Base-by-base conservation (phyloP, 2,797 vertebrate species). In the Varecia variegata region DNA sequence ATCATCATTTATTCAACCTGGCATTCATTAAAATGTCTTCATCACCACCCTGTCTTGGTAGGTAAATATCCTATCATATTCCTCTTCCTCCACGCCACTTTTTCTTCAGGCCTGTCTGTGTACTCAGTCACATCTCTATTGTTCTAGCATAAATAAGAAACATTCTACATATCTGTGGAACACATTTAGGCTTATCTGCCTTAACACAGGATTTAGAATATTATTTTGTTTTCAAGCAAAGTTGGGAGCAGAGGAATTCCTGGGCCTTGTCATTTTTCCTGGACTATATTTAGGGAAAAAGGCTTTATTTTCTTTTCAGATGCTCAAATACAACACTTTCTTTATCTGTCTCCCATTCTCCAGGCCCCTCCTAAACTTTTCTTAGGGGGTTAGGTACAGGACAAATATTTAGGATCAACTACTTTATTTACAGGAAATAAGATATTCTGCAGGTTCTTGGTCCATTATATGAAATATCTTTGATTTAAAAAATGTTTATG, bases 41-140 rank as follows among this genome's bases (percentile, higher is more conserved):
- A 6, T 40, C 50, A 80, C 7, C 18, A 54, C 0, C 2, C 21
- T 50, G 17, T 40, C 35, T 74, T 71, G 1, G 0, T 14, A n/a
- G 56, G 50, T 68, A 56, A 68, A 58, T 5, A 76, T 52, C 15
- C 25, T n/a, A 18, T 15, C 12, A 10, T 15, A 14, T 17, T 70
- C 4, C 4, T 2, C 3, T 7, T 95, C 43, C 13, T 85, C 58
- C 81, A 38, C 4, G 17, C 32, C 5, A 40, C 25, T 18, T 17
- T 32, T 74, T 65, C 52, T 18, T 88, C 2, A 18, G 21, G 7
- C 79, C 15, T 56, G 38, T 43, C 38, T 74, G 7, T 15, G 58
- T 79, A 30, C 54, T 70, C 45, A 73, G 7, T 74, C 45, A 45
- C 18, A 38, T n/a, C 15, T 40, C 20, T 35, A 6, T n/a, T 83